Conservation (phyloP, 2,797 vertebrate genomes). For the Enteromius anoplus region DNA sequence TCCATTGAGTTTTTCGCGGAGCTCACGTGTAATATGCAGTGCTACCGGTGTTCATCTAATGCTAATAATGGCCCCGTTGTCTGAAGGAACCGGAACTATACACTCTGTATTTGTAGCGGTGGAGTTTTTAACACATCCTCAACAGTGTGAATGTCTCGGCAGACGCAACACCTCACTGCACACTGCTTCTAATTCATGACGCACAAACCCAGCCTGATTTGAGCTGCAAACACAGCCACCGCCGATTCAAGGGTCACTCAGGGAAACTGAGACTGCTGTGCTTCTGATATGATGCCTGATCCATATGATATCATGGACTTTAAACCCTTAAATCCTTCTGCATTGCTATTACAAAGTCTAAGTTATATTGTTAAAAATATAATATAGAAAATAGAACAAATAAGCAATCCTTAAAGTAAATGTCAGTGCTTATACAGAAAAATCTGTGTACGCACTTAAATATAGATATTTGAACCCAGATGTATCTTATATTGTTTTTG, state of each 20-base stretch:
- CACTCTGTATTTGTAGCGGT: constrained; percentile 8
- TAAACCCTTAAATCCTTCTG: neutral
- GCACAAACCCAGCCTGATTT: neutral
- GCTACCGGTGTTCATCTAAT: constrained; percentile 19
- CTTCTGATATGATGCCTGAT: constrained; percentile 14
- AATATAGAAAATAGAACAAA: neutral
- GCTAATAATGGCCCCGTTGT: constrained; percentile 38
- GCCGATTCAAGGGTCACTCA: neutral
- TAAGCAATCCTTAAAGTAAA: constrained; percentile 1
- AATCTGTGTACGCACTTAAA: neutral
- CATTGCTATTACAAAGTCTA: neutral
- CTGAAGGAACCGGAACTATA: constrained; percentile 23
- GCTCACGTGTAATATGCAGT: constrained; percentile 38
- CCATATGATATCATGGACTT: neutral
- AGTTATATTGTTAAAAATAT: no score
- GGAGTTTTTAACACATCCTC: constrained; percentile 4
- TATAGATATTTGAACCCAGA: neutral
- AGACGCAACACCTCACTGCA: constrained; percentile 44
- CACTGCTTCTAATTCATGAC: constrained; percentile 36
- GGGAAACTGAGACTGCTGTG: neutral
- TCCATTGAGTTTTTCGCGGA: constrained; percentile 3
- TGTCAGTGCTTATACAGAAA: neutral
- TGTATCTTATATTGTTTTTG: neutral
- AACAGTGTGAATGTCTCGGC: neutral
- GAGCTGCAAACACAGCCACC: constrained; percentile 14